Conservation (phyloP, 2,113 vertebrate species). For the Hypanus sabinus region DNA sequence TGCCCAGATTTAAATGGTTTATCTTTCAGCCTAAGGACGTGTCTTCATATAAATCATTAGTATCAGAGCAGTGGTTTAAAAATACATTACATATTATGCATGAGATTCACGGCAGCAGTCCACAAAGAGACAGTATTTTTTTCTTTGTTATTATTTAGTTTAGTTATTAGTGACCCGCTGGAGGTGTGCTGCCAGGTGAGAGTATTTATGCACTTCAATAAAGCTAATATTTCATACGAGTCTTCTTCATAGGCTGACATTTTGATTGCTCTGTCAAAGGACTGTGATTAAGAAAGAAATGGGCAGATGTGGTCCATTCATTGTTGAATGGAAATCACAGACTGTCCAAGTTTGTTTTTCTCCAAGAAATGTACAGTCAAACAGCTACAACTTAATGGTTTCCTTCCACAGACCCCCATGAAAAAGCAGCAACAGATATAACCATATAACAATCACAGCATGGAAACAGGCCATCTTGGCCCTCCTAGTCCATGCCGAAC, state of each 20-base stretch:
- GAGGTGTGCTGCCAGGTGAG: not conserved
- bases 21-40: conserved; percentile 12
- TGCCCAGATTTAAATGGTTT: conserved; percentile 9
- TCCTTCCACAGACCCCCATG: not conserved
- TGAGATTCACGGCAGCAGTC: not conserved
- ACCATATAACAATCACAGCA: no score
- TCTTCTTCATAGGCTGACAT: not conserved
- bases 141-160: not conserved
- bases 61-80: not conserved
- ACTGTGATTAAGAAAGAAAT: conserved; percentile 19
- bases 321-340: not conserved
- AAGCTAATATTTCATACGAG: not conserved
- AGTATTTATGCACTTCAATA: not conserved
- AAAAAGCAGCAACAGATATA: not conserved
- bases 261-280: not conserved
- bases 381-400: not conserved
- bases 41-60: not conserved
- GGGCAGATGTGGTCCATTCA: not conserved
- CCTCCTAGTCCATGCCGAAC: no score
- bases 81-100: not conserved
- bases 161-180: not conserved
- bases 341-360: not conserved
- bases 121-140: not conserved
- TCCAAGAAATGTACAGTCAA: not conserved
- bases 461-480: no score